These are phyloP conservation scores for Sphenodon punctatus DNA, from an alignment of 2,797 vertebrate species.

Conservation along the genomic window DNA sequence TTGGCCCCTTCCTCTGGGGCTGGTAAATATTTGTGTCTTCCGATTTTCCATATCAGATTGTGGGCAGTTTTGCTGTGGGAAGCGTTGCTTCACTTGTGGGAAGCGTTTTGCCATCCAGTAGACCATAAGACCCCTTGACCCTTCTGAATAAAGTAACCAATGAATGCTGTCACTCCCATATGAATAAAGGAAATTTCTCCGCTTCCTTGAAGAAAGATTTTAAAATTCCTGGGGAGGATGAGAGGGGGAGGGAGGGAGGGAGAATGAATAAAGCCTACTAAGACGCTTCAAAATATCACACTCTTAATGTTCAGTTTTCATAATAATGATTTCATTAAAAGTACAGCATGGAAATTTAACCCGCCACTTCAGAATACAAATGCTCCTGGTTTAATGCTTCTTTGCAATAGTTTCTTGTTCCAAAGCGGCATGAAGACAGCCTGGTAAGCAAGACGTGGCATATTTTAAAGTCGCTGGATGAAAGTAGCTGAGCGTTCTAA, in stretches of 20 bases:
- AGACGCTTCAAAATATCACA: accelerated
- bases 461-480: not conserved
- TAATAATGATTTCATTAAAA: not conserved
- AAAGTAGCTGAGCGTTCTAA: not conserved
- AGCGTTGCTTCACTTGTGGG: too few species aligned
- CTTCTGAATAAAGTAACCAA: accelerated
- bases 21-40: too few species aligned
- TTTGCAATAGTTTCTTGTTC: not conserved
- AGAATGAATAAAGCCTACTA: too few species aligned
- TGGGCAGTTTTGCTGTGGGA: too few species aligned
- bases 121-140: accelerated
- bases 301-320: accelerated
- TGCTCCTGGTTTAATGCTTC: accelerated
- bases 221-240: not conserved
- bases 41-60: too few species aligned
- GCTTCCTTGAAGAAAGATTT: not conserved
- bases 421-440: not conserved
- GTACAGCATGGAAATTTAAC: too few species aligned
- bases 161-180: accelerated
- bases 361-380: accelerated
- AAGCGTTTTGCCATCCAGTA: too few species aligned
- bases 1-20: too few species aligned
- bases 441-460: accelerated
- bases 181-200: not conserved
- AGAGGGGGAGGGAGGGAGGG: accelerated